phyloP scores from a whole-genome alignment of 2,113 vertebrate species.

The Corydoras sp. region DNA sequence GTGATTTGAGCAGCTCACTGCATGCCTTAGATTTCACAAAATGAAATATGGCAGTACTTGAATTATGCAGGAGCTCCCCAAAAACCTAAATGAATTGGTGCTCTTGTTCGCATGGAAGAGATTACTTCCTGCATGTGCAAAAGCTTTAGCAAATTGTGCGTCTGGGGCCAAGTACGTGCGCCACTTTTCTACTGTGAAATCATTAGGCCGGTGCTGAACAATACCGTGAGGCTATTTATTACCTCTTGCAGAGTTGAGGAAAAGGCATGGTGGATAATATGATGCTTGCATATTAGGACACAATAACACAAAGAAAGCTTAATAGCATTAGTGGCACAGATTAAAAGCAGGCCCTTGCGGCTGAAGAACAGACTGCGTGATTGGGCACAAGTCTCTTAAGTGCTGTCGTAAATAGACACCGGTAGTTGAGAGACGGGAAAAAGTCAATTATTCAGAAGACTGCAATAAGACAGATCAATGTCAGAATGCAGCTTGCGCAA shows the following conservation, averaged over 20 bases:
- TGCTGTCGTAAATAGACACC: conserved; percentile 32
- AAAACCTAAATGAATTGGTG: background rate
- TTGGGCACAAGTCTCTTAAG: background rate
- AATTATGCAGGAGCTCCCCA: conserved; percentile 1
- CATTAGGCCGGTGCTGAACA: conserved; percentile 10
- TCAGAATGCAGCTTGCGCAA: conserved; percentile 30
- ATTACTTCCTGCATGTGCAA: conserved; percentile 21
- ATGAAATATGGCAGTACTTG: background rate
- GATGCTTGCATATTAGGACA: too few species aligned
- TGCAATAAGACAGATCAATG: conserved; percentile 40
- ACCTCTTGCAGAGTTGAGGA: background rate
- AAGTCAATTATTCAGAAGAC: conserved; percentile 45
- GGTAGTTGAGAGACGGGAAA: background rate
- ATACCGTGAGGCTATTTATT: conserved; percentile 32
- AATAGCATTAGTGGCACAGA: background rate
- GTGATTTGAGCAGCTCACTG: too few species aligned
- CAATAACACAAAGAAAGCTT: too few species aligned
- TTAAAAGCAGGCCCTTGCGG: conserved; percentile 19
- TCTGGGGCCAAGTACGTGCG: conserved; percentile 9
- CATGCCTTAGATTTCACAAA: too few species aligned
- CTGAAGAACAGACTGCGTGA: background rate
- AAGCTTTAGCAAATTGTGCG: conserved; percentile 18
- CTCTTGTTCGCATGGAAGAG: conserved; percentile 14
- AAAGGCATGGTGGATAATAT: too few species aligned
- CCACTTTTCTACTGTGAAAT: conserved; percentile 25